Evolutionary conservation across 2,888 invertebrate species (phyloP).

Genomic region (Pyrrhia umbra): DNA sequence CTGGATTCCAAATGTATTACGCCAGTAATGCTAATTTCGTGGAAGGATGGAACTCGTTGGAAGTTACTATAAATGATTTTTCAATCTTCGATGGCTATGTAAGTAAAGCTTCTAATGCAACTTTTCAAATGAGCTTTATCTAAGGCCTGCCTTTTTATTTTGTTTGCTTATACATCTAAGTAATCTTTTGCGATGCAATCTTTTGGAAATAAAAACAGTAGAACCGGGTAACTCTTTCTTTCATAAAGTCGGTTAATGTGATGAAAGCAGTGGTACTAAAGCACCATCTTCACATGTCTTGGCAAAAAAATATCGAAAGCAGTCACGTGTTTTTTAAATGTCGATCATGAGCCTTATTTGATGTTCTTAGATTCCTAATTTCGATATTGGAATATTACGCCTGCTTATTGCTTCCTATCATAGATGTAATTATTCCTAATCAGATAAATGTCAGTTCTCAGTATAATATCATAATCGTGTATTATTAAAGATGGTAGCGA

Average conservation of each 20-base stretch:
- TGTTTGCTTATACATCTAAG: too few species aligned
- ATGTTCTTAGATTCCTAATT: conserved; percentile 4
- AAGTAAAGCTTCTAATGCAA: conserved; percentile 49
- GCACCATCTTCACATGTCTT: not conserved
- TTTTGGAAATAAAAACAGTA: too few species aligned
- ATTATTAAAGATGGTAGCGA: not conserved
- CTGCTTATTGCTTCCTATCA: conserved; percentile 27
- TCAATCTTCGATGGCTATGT: conserved; percentile 66
- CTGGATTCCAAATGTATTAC: conserved; percentile 65
- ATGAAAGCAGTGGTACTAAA: not conserved
- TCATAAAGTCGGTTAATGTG: too few species aligned
- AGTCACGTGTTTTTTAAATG: not conserved
- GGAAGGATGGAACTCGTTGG: conserved; percentile 67
- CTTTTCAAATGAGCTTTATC: not conserved
- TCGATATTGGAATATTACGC: conserved; percentile 14
- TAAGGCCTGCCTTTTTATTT: too few species aligned
- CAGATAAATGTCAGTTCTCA: conserved; percentile 10
- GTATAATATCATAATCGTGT: not conserved
- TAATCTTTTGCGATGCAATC: too few species aligned
- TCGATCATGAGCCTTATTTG: too few species aligned
- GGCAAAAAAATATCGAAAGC: not conserved
- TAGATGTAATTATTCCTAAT: conserved; percentile 29
- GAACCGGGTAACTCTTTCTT: too few species aligned
- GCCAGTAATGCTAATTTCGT: conserved; percentile 57
- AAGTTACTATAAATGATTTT: conserved; percentile 61